Evolutionary conservation across 1,140 invertebrate genomes (phyloP).

Genomic region (Zaprionus tsacasi): DNA sequence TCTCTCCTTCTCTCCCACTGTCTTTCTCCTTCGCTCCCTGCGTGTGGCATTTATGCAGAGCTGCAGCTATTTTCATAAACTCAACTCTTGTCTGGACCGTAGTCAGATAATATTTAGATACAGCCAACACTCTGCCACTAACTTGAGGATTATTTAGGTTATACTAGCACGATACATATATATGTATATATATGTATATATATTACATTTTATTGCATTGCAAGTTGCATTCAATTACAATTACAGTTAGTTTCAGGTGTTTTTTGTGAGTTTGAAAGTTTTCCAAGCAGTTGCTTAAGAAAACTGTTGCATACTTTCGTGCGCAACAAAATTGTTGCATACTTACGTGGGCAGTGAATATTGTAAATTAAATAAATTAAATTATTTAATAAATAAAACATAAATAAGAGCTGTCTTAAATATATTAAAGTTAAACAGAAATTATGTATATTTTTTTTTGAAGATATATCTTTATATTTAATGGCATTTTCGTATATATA

Average conservation of each 20-base stretch:
- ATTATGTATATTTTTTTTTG: too few relatives aligned
- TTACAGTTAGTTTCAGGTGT: slow-evolving; percentile 41
- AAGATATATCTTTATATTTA: too few relatives aligned
- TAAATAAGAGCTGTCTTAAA: too few relatives aligned
- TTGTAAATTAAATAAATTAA: too few relatives aligned
- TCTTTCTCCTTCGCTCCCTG: slow-evolving; percentile 6
- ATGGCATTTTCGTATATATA: too few relatives aligned
- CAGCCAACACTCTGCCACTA: slow-evolving; percentile 2
- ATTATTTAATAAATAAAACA: too few relatives aligned
- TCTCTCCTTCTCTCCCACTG: not conserved
- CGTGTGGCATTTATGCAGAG: slow-evolving; percentile 45
- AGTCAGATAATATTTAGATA: slow-evolving; percentile 46
- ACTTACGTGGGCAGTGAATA: too few relatives aligned
- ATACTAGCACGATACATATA: not conserved
- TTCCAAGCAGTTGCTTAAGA: not conserved
- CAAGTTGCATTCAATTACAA: slow-evolving; percentile 33
- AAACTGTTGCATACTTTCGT: slow-evolving; percentile 33
- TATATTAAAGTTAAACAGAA: too few relatives aligned
- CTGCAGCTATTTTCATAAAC: slow-evolving; percentile 62
- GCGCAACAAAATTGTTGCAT: not conserved
- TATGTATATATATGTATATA: slow-evolving; percentile 19
- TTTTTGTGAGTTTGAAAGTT: not conserved
- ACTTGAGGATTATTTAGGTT: slow-evolving; percentile 32
- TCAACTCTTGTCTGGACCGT: slow-evolving; percentile 37
- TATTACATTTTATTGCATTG: slow-evolving; percentile 34